Percentiles rank a stretch among this genome's conserved stretches.
Evolutionary conservation across 1,140 invertebrate species (phyloP).

Genomic region (Ylistrum balloti): DNA sequence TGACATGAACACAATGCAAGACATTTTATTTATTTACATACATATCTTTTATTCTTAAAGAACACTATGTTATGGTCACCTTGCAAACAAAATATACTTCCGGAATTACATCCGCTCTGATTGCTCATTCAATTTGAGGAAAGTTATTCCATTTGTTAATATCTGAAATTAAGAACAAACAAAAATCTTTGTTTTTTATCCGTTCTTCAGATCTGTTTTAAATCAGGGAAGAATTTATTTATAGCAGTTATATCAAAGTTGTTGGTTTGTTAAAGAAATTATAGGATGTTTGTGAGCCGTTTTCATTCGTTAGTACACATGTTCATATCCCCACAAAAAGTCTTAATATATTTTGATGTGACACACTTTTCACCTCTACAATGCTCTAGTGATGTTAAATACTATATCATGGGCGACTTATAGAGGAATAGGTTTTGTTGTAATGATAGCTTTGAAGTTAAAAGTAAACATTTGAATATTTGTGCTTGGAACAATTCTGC

Average conservation of each 20-base stretch:
- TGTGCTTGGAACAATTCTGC: neutral
- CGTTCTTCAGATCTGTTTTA: conserved; percentile 7
- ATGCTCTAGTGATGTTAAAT: neutral
- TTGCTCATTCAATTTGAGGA: neutral
- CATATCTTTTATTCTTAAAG: neutral
- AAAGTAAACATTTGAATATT: neutral
- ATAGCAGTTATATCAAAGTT: neutral
- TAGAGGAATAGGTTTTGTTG: neutral
- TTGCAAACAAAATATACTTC: neutral
- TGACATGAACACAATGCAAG: conserved; percentile 10
- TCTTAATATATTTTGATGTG: neutral
- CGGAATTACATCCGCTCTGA: neutral
- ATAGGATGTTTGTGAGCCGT: neutral
- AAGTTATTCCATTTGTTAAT: neutral
- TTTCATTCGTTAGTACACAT: conserved; percentile 6
- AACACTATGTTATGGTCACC: neutral
- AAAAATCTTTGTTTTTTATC: neutral
- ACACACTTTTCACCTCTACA: neutral
- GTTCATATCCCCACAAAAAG: neutral
- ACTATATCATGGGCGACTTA: neutral
- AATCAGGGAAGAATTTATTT: neutral
- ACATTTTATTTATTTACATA: conserved; percentile 13
- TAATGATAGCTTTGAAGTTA: neutral
- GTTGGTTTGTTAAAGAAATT: conserved; percentile 8
- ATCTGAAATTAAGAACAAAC: conserved; percentile 2